Evolutionary conservation across 2,888 invertebrate species (phyloP).

Genomic region (Andrena haemorrhoa): DNA sequence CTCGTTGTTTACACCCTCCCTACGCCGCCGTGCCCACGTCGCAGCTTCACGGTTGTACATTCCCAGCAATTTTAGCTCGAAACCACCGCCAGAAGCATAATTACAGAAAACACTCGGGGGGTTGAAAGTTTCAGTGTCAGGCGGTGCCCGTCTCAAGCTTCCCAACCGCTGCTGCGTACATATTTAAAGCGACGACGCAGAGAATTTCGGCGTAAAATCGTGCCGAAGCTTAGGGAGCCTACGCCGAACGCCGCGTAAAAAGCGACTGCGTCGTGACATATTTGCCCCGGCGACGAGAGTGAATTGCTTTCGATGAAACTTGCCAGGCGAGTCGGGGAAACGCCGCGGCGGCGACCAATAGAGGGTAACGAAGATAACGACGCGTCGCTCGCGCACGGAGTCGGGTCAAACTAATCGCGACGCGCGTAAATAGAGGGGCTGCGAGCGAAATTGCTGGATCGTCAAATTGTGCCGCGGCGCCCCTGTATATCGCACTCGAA

Average conservation of each 20-base stretch:
- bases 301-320: too few relatives aligned
- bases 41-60: background rate
- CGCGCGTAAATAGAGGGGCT: background rate
- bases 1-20: background rate
- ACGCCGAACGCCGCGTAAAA: background rate
- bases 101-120: background rate
- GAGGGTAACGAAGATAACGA: background rate
- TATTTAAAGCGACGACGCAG: background rate
- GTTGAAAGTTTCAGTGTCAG: background rate
- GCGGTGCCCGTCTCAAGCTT: background rate
- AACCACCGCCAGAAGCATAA: too few relatives aligned
- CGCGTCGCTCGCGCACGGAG: background rate
- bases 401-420: background rate
- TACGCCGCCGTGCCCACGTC: background rate
- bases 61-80: background rate
- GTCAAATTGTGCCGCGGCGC: conserved; percentile 26
- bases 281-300: background rate
- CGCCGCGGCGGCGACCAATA: background rate
- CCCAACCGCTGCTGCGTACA: background rate
- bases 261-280: background rate
- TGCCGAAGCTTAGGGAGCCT: background rate
- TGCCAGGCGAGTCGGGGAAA: too few relatives aligned
- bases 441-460: conserved; percentile 42
- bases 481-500: conserved; percentile 24
- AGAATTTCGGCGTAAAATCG: background rate